Conservation (phyloP, 2,888 invertebrate species). For the Drosophila kuntzei region DNA sequence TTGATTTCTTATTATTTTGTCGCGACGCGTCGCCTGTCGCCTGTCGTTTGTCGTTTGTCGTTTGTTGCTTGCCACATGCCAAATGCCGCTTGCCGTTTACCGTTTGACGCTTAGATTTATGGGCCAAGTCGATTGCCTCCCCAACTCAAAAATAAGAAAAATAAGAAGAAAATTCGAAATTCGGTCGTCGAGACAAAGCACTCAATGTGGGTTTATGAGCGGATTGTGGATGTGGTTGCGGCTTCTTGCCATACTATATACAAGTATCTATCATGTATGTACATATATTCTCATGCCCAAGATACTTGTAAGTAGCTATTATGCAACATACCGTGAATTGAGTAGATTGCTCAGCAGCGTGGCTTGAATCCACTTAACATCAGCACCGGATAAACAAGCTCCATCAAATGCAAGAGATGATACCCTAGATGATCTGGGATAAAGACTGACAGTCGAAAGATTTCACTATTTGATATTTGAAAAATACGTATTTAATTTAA, state of each 20-base stretch:
- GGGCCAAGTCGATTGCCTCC: slow-evolving; percentile 45
- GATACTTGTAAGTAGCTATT: slow-evolving; percentile 68
- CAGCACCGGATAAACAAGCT: slow-evolving; percentile 13
- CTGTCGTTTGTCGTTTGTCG: neutral
- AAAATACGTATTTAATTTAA: too few relatives aligned
- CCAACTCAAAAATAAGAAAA: neutral
- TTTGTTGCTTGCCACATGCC: slow-evolving; percentile 2
- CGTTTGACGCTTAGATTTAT: slow-evolving; percentile 61
- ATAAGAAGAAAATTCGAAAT: too few relatives aligned
- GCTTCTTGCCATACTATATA: slow-evolving; percentile 45
- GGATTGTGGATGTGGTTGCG: slow-evolving; percentile 73
- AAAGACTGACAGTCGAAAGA: neutral
- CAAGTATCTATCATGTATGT: neutral
- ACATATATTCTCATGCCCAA: neutral
- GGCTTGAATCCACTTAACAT: slow-evolving; percentile 28
- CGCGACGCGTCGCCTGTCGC: slow-evolving; percentile 25
- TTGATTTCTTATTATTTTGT: slow-evolving; percentile 79
- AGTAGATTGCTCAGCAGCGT: slow-evolving; percentile 19
- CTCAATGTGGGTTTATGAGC: slow-evolving; percentile 53
- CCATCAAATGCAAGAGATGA: neutral
- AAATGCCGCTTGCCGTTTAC: slow-evolving; percentile 2
- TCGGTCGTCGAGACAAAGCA: slow-evolving; percentile 20
- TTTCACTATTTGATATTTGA: neutral
- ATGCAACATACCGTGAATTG: slow-evolving; percentile 17
- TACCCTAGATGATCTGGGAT: neutral